phyloP scores from a whole-genome alignment of 2,113 vertebrate species.

The Numida meleagris region DNA sequence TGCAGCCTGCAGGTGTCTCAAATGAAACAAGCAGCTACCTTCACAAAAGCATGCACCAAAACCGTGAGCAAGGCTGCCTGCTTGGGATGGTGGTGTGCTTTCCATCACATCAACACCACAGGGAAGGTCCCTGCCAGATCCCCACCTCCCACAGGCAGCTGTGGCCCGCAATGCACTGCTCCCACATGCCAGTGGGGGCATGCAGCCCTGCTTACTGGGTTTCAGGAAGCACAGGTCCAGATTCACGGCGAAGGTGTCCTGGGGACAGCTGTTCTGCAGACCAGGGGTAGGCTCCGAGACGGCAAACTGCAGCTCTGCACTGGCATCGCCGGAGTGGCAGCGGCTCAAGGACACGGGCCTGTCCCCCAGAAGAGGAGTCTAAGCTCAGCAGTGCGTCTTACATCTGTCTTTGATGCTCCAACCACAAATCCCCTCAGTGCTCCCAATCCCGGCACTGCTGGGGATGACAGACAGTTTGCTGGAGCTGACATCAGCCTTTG shows the following conservation, averaged over 20 bases:
- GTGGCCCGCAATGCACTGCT: neutral
- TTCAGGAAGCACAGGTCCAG: conserved; percentile 36
- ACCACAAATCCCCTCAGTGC: neutral
- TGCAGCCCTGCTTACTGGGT: neutral
- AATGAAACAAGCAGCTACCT: neutral
- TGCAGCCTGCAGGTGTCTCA: neutral
- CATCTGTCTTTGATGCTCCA: neutral
- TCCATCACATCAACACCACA: neutral
- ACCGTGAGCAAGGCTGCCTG: neutral
- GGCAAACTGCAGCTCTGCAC: neutral
- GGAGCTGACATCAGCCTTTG: neutral
- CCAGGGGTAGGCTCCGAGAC: neutral
- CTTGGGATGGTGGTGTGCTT: neutral
- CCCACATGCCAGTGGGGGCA: too few relatives aligned
- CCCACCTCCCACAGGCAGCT: neutral
- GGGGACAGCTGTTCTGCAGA: conserved; percentile 29
- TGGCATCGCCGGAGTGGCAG: neutral
- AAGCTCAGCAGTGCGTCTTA: neutral
- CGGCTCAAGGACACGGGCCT: conserved; percentile 8
- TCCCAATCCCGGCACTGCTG: neutral
- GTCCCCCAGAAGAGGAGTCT: neutral
- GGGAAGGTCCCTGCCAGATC: neutral
- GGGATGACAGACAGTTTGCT: neutral
- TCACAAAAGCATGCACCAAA: accelerated
- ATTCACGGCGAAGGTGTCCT: neutral